phyloP scores from a whole-genome alignment of 2,888 invertebrate genomes.

The Ochlodes sylvanus region DNA sequence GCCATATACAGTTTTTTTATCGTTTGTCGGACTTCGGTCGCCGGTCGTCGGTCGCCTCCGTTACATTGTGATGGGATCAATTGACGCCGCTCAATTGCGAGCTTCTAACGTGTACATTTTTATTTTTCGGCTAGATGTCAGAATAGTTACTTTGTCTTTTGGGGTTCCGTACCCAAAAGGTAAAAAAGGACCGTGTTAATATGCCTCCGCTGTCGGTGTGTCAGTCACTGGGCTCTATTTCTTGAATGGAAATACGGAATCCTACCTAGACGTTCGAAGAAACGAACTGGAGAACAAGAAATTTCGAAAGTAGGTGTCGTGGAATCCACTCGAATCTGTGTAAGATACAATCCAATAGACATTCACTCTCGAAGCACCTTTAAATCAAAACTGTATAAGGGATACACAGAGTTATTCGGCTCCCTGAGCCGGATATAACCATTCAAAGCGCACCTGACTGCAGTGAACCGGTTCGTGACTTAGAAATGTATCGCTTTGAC shows the following conservation, averaged over 20 bases:
- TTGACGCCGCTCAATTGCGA: neutral
- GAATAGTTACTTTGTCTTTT: too few species aligned
- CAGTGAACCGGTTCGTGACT: constrained; percentile 1
- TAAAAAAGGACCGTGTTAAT: too few species aligned
- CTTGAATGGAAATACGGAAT: too few species aligned
- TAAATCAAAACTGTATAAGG: neutral
- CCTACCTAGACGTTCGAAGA: too few species aligned
- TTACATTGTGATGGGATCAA: neutral
- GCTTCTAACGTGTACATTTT: too few species aligned
- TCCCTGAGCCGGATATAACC: constrained; percentile 17
- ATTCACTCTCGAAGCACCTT: neutral
- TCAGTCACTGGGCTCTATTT: too few species aligned
- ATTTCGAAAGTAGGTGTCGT: too few species aligned
- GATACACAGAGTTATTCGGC: constrained; percentile 7
- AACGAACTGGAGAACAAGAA: too few species aligned
- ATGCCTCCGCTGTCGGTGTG: too few species aligned
- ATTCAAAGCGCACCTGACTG: constrained; percentile 16
- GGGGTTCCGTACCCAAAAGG: too few species aligned
- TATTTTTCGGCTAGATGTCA: too few species aligned
- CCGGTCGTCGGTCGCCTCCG: neutral
- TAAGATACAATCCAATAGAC: neutral
- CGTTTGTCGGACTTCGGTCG: constrained; percentile 4
- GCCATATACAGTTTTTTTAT: constrained; percentile 21
- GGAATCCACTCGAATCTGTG: neutral
- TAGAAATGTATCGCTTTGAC: constrained; percentile 15